These are phyloP conservation scores for Macaca fascicularis DNA, from an alignment of 2,113 vertebrate genomes.

Conservation along the genomic window T2T-MFA8v1.1 NC_088377.1:179190501-179191000, in stretches of 20 bases:
- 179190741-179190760: neutral
- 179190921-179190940: neutral
- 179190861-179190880: neutral
- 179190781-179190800: neutral
- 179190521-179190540: neutral
- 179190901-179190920: neutral
- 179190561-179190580: neutral
- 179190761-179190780: neutral
- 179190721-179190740: neutral
- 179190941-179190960: neutral
- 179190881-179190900: neutral
- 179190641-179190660: neutral
- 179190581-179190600: neutral
- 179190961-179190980: neutral
- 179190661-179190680: neutral
- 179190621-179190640: neutral
- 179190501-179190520: neutral
- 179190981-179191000: neutral
- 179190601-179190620: neutral
- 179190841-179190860: neutral
- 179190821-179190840: neutral
- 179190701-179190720: neutral
- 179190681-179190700: neutral
- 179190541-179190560: neutral
- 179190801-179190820: neutral